Evolutionary conservation across 2,113 vertebrate genomes (phyloP).

Genomic region (Leiothrix lutea): DNA sequence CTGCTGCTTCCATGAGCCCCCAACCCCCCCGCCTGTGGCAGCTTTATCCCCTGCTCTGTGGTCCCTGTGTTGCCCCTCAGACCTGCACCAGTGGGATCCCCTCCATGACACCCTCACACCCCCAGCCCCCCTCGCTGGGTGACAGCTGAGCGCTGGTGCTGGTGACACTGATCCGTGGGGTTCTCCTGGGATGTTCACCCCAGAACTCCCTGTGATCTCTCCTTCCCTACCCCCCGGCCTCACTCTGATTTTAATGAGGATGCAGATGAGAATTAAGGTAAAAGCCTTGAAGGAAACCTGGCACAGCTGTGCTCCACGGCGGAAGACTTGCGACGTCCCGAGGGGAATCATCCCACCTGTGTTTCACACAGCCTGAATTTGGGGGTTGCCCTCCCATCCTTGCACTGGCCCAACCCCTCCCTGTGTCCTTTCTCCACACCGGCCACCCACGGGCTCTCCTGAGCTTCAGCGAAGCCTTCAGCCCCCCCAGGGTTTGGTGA

Average conservation of each 20-base stretch:
- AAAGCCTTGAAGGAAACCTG: neutral
- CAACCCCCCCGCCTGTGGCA: rapidly evolving
- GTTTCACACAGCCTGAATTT: neutral
- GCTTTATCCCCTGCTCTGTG: neutral
- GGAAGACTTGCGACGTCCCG: rapidly evolving
- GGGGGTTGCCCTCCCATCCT: neutral
- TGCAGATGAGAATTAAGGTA: neutral
- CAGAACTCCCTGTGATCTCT: neutral
- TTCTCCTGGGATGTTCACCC: neutral
- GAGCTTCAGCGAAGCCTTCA: neutral
- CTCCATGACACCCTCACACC: neutral
- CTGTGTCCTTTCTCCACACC: rapidly evolving
- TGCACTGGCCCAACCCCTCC: neutral
- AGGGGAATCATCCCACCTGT: neutral
- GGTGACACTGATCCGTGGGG: neutral
- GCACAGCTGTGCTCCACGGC: rapidly evolving
- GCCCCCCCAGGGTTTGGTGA: neutral
- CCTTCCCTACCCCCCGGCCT: rapidly evolving
- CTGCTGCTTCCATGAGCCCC: neutral
- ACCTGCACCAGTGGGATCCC: neutral
- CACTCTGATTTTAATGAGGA: neutral
- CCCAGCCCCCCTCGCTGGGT: rapidly evolving
- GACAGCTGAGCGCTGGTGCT: neutral
- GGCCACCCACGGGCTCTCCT: neutral
- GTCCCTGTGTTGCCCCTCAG: neutral